Base-by-base conservation (phyloP, 2,113 vertebrate genomes). In the Saguinus midas region DNA sequence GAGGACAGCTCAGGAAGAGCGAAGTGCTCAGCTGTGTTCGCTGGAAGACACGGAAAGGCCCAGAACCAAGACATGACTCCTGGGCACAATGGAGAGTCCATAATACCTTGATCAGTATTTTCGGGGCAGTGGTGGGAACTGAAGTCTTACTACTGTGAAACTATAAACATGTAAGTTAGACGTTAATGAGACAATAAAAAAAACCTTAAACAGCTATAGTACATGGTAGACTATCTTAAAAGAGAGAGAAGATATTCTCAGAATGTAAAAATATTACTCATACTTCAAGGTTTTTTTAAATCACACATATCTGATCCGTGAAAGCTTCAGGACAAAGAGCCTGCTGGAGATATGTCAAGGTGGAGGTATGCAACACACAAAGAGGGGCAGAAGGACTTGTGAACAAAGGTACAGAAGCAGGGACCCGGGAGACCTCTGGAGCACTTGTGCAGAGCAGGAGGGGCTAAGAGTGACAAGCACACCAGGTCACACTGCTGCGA, bases 71-170 rank as follows among this genome's bases (percentile, higher is more conserved):
- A 58, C 17, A 18, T 8, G 43, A 35, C 40, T 0, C 0, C 25
- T 20, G 1, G 73, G 50, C 40, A 23, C 17, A 27, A 55, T 25
- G 35, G 64, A n/a, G 35, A 88, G 6, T 7, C 18, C 5, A 6
- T 2, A n/a, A 11, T 10, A 32, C 32, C 45, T 6, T 35, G n/a
- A 18, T 25, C 3, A 0, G 18, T 40, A 21, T 35, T 17, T 82
- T 40, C 52, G 6, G 1, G 0, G 50, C 18, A 8, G 6, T 25
- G 32, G 17, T 12, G 25, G n/a, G 43, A 58, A 35, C 0, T 20
- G 52, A 25, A 8, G 13, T 43, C 43, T 52, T 4, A 75, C 8
- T n/a, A 48, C 8, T 40, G 40, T 58, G 80, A 87, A 50, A 78
- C 58, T 61, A 70, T 27, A 50, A 82, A 68, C 18, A 32, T 10